Evolutionary conservation across 2,797 vertebrate genomes (phyloP).

Genomic region (Myripristis murdjan): DNA sequence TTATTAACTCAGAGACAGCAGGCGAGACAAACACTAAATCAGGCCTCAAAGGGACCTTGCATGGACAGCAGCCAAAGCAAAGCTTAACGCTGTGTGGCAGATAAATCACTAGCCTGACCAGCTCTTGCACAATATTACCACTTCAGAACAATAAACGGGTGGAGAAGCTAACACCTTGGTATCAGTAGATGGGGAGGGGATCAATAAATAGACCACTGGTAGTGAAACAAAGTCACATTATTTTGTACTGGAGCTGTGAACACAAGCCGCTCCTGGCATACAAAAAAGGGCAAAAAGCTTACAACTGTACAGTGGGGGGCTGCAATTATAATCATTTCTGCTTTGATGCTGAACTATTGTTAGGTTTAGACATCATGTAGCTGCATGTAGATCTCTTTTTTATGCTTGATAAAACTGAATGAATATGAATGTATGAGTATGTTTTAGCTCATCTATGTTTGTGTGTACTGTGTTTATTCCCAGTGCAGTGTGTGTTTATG

Average conservation of each 20-base stretch:
- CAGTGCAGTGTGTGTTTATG: background rate
- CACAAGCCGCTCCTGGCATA: background rate
- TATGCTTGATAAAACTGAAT: background rate
- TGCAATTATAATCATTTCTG: too few species aligned
- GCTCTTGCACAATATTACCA: slow-evolving; percentile 6
- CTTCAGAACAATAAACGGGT: slow-evolving; percentile 16
- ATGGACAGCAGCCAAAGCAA: slow-evolving; percentile 39
- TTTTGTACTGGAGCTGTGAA: background rate
- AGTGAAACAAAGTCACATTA: background rate
- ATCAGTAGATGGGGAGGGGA: background rate
- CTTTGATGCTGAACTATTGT: too few species aligned
- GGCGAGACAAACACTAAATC: slow-evolving; percentile 24
- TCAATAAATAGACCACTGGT: slow-evolving; percentile 9
- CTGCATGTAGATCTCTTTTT: background rate
- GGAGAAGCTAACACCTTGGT: slow-evolving; percentile 1
- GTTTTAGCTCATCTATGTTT: background rate
- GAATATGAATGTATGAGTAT: background rate
- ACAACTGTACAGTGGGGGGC: background rate
- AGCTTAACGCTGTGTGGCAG: slow-evolving; percentile 33
- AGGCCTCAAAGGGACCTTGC: slow-evolving; percentile 35
- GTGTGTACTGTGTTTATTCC: background rate
- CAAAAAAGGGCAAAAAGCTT: background rate
- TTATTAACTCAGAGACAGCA: slow-evolving; percentile 22
- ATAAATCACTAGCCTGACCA: slow-evolving; percentile 29
- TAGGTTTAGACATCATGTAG: background rate